These are phyloP conservation scores for Pelochelys cantorii DNA, from an alignment of 2,797 vertebrate species.

Conservation along the genomic window DNA sequence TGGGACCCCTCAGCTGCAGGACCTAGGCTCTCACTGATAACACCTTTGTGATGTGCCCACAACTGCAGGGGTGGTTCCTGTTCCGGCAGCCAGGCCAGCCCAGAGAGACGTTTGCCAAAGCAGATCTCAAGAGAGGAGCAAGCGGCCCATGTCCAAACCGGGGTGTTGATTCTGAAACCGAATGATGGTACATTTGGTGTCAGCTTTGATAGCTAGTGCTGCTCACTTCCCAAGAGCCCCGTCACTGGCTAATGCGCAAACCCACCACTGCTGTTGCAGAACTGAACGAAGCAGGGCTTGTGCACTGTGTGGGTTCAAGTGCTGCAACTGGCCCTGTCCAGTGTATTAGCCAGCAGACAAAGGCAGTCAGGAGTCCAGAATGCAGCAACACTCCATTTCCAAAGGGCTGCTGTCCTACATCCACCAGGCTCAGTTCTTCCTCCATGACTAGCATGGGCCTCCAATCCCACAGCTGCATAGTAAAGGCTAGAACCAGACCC, in stretches of 20 bases:
- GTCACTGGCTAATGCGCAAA: neutral
- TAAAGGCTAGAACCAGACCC: no score
- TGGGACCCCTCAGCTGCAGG: neutral
- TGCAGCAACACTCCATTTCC: neutral
- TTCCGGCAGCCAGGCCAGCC: neutral
- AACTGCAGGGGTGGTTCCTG: neutral
- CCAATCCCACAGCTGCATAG: no score
- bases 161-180: neutral
- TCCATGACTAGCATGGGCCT: no score
- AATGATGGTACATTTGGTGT: neutral
- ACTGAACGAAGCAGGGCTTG: neutral
- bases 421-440: no score
- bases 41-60: neutral
- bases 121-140: no score
- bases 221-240: neutral
- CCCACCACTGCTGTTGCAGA: no score
- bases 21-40: neutral
- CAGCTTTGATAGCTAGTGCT: no score
- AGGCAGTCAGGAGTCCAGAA: neutral
- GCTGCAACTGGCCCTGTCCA: neutral
- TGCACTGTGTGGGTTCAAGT: neutral
- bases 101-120: no score
- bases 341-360: neutral
- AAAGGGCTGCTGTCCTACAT: no score
- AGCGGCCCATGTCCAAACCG: neutral